Evolutionary conservation across 2,888 invertebrate species (phyloP).

Genomic region (Ditula angustiorana): DNA sequence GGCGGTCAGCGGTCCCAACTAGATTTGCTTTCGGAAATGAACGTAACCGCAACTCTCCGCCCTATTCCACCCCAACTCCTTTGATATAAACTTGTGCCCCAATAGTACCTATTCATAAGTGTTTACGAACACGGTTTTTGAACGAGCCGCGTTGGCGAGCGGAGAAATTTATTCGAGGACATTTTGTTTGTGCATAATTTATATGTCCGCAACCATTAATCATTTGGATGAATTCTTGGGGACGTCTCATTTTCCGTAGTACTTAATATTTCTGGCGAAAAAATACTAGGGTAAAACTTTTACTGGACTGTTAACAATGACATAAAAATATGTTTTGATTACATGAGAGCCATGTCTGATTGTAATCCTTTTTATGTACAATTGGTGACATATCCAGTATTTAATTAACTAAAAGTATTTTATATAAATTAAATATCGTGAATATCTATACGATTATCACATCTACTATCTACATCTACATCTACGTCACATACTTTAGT

Average conservation of each 20-base stretch:
- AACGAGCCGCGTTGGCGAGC: conserved; percentile 46
- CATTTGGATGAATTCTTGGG: conserved; percentile 30
- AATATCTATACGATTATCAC: too few relatives aligned
- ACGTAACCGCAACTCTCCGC: conserved; percentile 48
- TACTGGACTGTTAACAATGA: neutral
- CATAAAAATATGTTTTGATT: neutral
- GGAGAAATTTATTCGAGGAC: conserved; percentile 48
- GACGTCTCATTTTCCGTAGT: conserved; percentile 6
- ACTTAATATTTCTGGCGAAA: neutral
- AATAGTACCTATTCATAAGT: conserved; percentile 34
- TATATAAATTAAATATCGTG: too few relatives aligned
- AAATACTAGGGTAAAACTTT: neutral
- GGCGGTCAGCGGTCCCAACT: conserved; percentile 13
- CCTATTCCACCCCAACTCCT: conserved; percentile 50
- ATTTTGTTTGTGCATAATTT: conserved; percentile 43
- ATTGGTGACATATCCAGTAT: too few relatives aligned
- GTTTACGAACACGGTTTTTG: conserved; percentile 49
- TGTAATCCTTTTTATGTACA: too few relatives aligned
- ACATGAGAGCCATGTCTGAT: too few relatives aligned
- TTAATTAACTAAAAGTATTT: too few relatives aligned
- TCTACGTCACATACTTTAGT: too few relatives aligned
- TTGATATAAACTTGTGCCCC: conserved; percentile 53
- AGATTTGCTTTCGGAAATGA: conserved; percentile 48
- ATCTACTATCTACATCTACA: too few relatives aligned
- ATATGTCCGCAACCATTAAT: conserved; percentile 37